These are phyloP conservation scores for Platysteira castanea DNA, from an alignment of 2,113 vertebrate species.

Conservation along the genomic window DNA sequence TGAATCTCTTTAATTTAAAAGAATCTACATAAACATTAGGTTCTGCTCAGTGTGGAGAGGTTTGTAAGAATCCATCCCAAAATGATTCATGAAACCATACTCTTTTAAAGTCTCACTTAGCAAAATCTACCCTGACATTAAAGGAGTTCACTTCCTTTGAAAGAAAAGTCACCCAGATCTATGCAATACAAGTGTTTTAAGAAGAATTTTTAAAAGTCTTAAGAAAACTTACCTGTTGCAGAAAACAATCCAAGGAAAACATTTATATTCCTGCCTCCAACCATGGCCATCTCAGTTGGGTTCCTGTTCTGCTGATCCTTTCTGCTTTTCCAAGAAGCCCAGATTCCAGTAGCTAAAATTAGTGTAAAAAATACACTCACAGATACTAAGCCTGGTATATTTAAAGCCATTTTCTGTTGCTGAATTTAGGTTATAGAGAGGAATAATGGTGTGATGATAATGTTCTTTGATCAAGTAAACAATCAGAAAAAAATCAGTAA, in stretches of 20 bases:
- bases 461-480: neutral
- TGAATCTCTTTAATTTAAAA: conserved; percentile 23
- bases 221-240: conserved; percentile 62
- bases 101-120: conserved; percentile 21
- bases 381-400: conserved; percentile 64
- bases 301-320: conserved; percentile 68
- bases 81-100: conserved; percentile 54
- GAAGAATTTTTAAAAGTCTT: neutral
- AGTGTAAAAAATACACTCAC: conserved; percentile 67
- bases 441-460: neutral
- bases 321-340: conserved; percentile 80
- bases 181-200: neutral
- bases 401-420: conserved; percentile 49
- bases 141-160: conserved; percentile 66
- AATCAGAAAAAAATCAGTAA: neutral
- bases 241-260: conserved; percentile 75
- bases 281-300: conserved; percentile 71
- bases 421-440: neutral
- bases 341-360: conserved; percentile 73
- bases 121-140: conserved; percentile 20
- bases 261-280: conserved; percentile 78
- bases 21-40: conserved; percentile 31
- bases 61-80: conserved; percentile 38
- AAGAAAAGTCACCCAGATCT: neutral
- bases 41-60: neutral